A percentile compares a stretch with the other conserved stretches of the same genome.
phyloP scores from a whole-genome alignment of 2,113 vertebrate species.

The Leucopternis melanops region DNA sequence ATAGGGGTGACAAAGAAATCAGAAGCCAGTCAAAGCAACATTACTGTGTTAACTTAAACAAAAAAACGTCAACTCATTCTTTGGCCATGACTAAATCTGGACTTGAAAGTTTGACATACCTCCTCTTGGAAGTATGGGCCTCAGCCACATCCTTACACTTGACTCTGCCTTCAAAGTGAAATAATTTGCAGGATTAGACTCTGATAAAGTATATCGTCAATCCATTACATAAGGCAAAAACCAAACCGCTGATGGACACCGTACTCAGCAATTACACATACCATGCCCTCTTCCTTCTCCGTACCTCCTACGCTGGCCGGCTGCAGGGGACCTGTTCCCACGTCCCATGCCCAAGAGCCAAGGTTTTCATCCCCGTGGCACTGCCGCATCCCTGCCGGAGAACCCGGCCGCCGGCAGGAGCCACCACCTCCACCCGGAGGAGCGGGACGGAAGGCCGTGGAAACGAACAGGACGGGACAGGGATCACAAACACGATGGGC shows the following conservation, averaged over 20 bases:
- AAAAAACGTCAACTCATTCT: background rate
- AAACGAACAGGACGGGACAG: background rate
- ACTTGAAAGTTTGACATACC: background rate
- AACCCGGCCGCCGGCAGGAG: background rate
- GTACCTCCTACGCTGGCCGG: fast-evolving
- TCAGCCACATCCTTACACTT: background rate
- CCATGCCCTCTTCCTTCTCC: background rate
- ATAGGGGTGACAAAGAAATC: background rate
- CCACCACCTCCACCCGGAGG: fast-evolving
- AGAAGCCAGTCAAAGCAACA: background rate
- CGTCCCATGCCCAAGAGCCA: background rate
- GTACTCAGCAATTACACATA: fast-evolving
- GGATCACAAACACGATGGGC: background rate
- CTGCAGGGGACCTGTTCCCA: background rate
- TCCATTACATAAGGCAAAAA: background rate
- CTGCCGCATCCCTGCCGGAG: background rate
- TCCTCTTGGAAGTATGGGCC: background rate
- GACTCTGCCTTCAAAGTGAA: background rate
- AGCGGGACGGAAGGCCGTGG: background rate
- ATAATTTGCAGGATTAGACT: background rate
- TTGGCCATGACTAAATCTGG: background rate
- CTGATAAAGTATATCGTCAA: background rate
- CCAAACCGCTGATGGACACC: fast-evolving
- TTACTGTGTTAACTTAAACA: background rate
- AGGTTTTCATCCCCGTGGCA: background rate